Conservation (phyloP, 37 sponge, comb jelly and placozoan genomes). For the Diacarnus erythraeanus region DNA sequence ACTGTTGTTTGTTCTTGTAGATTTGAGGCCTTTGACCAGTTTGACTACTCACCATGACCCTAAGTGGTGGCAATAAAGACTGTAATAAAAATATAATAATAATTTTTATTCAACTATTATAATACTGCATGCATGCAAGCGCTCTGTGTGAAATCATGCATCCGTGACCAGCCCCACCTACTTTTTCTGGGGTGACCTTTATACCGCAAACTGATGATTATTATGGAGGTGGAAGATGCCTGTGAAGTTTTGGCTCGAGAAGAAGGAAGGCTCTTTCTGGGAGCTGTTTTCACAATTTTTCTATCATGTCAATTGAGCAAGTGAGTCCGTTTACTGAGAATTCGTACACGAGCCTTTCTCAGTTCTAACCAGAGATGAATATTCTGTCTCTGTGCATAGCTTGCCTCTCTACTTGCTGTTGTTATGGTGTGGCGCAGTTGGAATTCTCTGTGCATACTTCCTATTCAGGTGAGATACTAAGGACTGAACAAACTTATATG, state of each 20-base stretch:
- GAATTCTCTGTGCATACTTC: conserved; percentile 12
- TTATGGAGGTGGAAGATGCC: not conserved
- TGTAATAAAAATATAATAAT: no score
- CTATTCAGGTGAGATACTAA: conserved; percentile 36
- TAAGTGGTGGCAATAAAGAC: not conserved
- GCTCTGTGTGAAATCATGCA: not conserved
- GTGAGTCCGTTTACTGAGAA: conserved; percentile 5
- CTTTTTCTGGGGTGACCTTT: no score
- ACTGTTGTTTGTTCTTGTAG: conserved; percentile 7
- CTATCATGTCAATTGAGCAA: conserved; percentile 24
- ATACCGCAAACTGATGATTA: no score
- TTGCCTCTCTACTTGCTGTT: conserved; percentile 20
- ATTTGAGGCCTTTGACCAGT: conserved; percentile 25
- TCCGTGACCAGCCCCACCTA: not conserved
- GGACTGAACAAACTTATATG: no score
- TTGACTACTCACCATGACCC: not conserved
- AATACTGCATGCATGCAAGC: not conserved
- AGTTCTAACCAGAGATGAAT: not conserved
- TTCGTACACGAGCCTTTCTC: not conserved
- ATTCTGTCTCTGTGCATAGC: not conserved
- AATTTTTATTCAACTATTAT: not conserved
- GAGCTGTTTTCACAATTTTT: conserved; percentile 14
- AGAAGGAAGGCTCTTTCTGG: conserved; percentile 26
- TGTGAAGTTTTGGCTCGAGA: not conserved
- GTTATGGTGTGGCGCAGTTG: conserved; percentile 18